phyloP scores from a whole-genome alignment of 64 coral and sea anemone genomes.

The Dendrophyllia cribrosa region DNA sequence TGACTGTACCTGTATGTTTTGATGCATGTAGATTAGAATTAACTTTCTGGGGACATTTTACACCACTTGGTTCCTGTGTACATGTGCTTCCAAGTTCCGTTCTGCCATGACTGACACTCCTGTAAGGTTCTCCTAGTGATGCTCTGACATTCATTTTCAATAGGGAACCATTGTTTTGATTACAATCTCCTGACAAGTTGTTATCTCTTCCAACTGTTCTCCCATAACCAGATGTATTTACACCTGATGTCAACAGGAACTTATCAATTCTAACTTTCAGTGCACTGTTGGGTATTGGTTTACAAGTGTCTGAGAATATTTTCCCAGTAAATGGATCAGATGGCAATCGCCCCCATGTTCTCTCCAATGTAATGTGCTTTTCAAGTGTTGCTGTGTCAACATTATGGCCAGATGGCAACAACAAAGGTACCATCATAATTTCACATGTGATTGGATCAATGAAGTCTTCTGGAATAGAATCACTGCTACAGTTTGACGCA shows the following conservation, averaged over 20 bases:
- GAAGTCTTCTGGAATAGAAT: conserved; percentile 82
- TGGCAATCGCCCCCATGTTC: conserved; percentile 84
- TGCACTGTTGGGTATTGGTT: conserved; percentile 84
- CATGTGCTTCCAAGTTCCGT: background rate
- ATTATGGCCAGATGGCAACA: conserved; percentile 93
- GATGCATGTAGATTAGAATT: background rate
- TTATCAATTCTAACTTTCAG: conserved; percentile 96
- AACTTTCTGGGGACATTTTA: background rate
- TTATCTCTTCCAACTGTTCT: conserved; percentile 80
- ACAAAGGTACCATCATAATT: conserved; percentile 94
- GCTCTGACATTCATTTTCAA: background rate
- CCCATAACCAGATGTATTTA: conserved; percentile 60
- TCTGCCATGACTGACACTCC: background rate
- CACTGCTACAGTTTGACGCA: background rate
- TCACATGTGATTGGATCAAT: conserved; percentile 96
- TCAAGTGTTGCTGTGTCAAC: conserved; percentile 89
- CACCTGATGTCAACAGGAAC: conserved; percentile 75
- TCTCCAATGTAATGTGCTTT: conserved; percentile 82
- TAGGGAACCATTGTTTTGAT: background rate
- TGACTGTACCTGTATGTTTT: background rate
- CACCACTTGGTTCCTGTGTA: background rate
- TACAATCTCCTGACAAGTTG: background rate
- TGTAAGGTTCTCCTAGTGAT: background rate
- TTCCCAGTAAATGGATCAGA: conserved; percentile 97
- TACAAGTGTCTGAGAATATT: conserved; percentile 73